phyloP scores from a whole-genome alignment of 1,140 invertebrate genomes.

The Drosophila seguyi region DNA sequence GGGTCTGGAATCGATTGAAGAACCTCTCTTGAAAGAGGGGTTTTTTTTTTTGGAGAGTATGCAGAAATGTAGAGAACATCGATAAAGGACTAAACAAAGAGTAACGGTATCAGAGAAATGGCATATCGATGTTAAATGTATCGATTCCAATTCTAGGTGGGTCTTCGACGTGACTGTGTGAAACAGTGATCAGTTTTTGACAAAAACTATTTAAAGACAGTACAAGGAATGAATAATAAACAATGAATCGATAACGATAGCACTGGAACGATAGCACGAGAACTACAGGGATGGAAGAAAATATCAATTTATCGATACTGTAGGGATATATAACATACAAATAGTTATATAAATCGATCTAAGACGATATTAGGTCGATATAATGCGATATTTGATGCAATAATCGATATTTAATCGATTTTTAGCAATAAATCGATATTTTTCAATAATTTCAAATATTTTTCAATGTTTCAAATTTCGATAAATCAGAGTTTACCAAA shows the following conservation, averaged over 20 bases:
- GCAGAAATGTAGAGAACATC: not conserved
- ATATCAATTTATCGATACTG: not conserved
- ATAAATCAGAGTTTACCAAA: not conserved
- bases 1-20: not conserved
- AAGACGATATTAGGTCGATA: not conserved
- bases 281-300: not conserved
- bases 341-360: too few species aligned
- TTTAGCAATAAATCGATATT: too few species aligned
- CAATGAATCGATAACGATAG: slow-evolving; percentile 6
- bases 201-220: not conserved
- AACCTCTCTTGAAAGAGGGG: not conserved
- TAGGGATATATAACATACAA: not conserved
- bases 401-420: not conserved
- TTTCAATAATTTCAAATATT: not conserved
- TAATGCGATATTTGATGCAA: not conserved
- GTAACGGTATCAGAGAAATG: not conserved
- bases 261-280: slow-evolving; percentile 3
- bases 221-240: slow-evolving; percentile 4
- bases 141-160: slow-evolving; percentile 38
- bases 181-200: slow-evolving; percentile 1
- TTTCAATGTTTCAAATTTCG: not conserved
- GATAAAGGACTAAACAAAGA: not conserved
- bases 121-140: not conserved
- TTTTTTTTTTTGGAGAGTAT: too few species aligned
- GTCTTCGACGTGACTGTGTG: slow-evolving; percentile 22